Conservation (phyloP, 2,797 vertebrate species). For the Cetoscarus ocellatus region DNA sequence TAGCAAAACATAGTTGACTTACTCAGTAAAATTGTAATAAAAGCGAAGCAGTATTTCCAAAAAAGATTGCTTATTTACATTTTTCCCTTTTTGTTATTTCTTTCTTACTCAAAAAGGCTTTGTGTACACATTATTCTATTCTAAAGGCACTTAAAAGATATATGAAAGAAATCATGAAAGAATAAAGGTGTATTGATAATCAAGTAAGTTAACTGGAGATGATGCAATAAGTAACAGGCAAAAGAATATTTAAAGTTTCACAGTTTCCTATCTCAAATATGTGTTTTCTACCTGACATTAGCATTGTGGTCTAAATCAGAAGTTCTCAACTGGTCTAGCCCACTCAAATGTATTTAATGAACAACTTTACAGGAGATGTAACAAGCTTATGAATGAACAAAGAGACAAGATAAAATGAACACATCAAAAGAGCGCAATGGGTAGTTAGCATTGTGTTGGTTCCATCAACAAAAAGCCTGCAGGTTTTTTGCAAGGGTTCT, state of each 20-base stretch:
- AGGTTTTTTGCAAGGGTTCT: too few species aligned
- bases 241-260: constrained; percentile 48
- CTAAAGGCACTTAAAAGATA: constrained; percentile 95
- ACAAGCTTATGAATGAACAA: too few species aligned
- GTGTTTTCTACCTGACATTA: constrained; percentile 22
- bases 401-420: too few species aligned
- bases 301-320: constrained; percentile 70
- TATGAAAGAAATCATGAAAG: constrained; percentile 65
- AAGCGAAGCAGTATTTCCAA: constrained; percentile 39
- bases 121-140: constrained; percentile 70
- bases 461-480: too few species aligned
- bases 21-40: constrained; percentile 63
- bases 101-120: constrained; percentile 63
- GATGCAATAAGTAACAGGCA: constrained; percentile 56
- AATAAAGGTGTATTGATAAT: constrained; percentile 80
- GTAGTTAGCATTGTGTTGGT: too few species aligned
- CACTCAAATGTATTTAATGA: too few species aligned
- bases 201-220: constrained; percentile 66
- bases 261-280: constrained; percentile 32
- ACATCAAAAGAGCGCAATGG: too few species aligned
- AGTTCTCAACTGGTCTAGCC: too few species aligned
- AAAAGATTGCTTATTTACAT: constrained; percentile 43
- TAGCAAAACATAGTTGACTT: constrained; percentile 60
- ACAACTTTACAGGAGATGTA: too few species aligned
- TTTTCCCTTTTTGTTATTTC: constrained; percentile 64